Evolutionary conservation across 2,888 invertebrate species (phyloP).

Genomic region (Leptinotarsa haldemani): DNA sequence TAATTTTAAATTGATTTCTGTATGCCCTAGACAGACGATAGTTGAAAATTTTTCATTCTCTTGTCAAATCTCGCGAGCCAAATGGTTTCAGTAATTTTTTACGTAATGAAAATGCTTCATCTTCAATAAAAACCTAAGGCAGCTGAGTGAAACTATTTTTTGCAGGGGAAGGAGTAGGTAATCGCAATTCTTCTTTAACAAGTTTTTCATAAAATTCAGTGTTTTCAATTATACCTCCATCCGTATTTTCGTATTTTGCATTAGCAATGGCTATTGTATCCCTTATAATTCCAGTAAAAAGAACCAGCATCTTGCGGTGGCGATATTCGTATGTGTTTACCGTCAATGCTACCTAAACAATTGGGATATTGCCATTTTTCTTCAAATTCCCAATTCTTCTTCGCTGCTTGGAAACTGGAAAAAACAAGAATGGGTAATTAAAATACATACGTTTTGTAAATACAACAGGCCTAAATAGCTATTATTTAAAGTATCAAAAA

Average conservation of each 20-base stretch:
- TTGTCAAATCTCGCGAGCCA: slow-evolving; percentile 3
- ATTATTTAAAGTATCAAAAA: slow-evolving; percentile 1
- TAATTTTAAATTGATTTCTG: not conserved
- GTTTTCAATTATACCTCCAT: slow-evolving; percentile 3
- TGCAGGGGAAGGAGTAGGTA: not conserved
- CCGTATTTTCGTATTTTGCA: slow-evolving; percentile 2
- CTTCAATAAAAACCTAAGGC: not conserved
- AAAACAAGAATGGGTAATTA: not conserved
- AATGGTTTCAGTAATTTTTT: slow-evolving; percentile 6
- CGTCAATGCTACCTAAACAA: slow-evolving; percentile 3
- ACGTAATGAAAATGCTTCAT: not conserved
- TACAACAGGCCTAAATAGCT: slow-evolving; percentile 2
- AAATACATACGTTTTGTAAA: not conserved
- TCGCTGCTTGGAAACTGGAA: not conserved
- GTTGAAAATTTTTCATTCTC: not conserved
- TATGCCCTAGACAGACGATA: slow-evolving; percentile 6
- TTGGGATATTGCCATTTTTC: not conserved
- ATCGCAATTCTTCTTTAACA: not conserved
- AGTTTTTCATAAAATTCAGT: slow-evolving; percentile 4
- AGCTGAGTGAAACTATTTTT: slow-evolving; percentile 1
- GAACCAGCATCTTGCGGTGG: slow-evolving; percentile 1
- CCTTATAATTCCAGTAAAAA: slow-evolving; percentile 6
- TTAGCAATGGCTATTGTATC: not conserved
- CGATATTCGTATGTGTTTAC: slow-evolving; percentile 5
- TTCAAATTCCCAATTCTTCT: slow-evolving; percentile 6